phyloP scores from a whole-genome alignment of 2,888 invertebrate species.

The Synergus japonicus region DNA sequence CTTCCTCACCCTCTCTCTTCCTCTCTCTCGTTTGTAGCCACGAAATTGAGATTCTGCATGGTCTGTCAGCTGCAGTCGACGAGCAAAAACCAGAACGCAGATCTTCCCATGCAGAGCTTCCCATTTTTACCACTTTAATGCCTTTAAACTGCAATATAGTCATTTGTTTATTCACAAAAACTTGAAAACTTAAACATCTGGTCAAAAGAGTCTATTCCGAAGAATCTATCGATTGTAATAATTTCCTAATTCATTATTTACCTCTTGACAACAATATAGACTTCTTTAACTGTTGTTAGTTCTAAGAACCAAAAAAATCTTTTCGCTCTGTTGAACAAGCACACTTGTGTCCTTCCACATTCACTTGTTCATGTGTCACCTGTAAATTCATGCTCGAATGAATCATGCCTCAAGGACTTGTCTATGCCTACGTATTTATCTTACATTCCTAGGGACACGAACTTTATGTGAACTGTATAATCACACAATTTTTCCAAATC shows the following conservation, averaged over 20 bases:
- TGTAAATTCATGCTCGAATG: slow-evolving; percentile 2
- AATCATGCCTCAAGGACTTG: neutral
- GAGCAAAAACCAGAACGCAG: slow-evolving; percentile 32
- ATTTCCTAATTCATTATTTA: no score
- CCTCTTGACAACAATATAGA: neutral
- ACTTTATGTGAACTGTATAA: no score
- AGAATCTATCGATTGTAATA: no score
- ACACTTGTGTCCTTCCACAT: slow-evolving; percentile 11
- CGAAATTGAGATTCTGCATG: slow-evolving; percentile 32
- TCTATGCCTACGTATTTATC: neutral
- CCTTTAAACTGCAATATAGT: slow-evolving; percentile 19
- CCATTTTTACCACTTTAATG: slow-evolving; percentile 31
- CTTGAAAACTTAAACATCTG: neutral
- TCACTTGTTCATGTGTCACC: neutral
- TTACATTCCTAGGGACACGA: neutral
- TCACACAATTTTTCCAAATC: no score
- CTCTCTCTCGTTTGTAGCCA: slow-evolving; percentile 46
- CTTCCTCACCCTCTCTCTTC: neutral
- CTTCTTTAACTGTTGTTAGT: neutral
- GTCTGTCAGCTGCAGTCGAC: slow-evolving; percentile 38
- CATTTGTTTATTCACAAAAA: slow-evolving; percentile 7
- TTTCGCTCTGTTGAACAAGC: neutral
- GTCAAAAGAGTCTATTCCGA: neutral
- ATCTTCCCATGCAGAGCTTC: slow-evolving; percentile 30
- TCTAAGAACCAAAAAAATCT: neutral